Conservation (phyloP, 2,888 invertebrate genomes). For the Leptarthrus brevirostris region DNA sequence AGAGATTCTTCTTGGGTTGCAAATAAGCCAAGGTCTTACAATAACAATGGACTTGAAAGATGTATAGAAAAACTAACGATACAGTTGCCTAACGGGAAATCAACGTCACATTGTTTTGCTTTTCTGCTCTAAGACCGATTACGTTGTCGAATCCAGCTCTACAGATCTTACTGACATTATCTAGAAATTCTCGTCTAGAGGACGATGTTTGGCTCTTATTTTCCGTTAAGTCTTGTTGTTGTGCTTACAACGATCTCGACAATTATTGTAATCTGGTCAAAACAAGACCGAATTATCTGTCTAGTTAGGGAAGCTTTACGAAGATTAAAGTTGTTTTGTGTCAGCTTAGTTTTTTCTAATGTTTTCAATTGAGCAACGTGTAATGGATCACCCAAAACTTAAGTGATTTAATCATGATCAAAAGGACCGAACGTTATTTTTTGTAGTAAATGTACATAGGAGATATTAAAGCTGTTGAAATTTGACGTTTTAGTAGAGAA, state of each 20-base stretch:
- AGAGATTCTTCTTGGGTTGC: background rate
- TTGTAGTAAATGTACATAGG: too few relatives aligned
- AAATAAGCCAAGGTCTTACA: conserved; percentile 37
- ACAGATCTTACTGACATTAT: background rate
- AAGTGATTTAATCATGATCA: too few relatives aligned
- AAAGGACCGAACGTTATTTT: too few relatives aligned
- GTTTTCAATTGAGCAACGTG: too few relatives aligned
- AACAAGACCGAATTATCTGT: too few relatives aligned
- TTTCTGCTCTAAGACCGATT: background rate
- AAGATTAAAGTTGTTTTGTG: too few relatives aligned
- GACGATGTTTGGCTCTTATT: background rate
- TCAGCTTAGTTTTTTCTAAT: too few relatives aligned
- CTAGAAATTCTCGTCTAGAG: conserved; percentile 22
- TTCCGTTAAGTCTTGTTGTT: background rate
- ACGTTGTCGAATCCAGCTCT: background rate
- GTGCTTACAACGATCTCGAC: background rate
- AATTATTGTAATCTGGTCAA: too few relatives aligned
- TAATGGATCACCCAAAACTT: too few relatives aligned
- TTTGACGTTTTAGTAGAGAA: too few relatives aligned
- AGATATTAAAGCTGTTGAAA: too few relatives aligned
- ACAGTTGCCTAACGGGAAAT: conserved; percentile 49
- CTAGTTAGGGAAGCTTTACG: too few relatives aligned
- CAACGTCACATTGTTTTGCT: conserved; percentile 32
- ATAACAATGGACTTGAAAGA: conserved; percentile 40
- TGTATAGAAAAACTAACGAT: conserved; percentile 40